Percentiles rank a stretch among this genome's conserved stretches.
phyloP scores from a whole-genome alignment of 2,797 vertebrate species.

The Brotula barbata region DNA sequence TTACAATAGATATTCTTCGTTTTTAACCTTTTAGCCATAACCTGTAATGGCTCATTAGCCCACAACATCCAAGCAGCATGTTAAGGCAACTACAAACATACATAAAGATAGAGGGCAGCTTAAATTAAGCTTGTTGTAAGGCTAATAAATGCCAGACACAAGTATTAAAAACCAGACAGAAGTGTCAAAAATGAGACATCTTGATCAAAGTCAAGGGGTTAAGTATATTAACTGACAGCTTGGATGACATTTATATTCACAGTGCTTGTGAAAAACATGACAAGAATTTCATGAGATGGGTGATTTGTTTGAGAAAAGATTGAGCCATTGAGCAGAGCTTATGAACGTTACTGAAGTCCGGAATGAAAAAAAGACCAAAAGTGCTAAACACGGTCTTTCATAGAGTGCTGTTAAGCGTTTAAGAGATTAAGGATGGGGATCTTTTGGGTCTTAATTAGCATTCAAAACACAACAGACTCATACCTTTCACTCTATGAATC shows the following conservation, averaged over 20 bases:
- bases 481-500: conserved; percentile 17
- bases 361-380: neutral
- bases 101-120: conserved; percentile 5
- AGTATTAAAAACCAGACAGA: conserved; percentile 2
- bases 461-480: conserved; percentile 13
- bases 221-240: neutral
- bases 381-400: neutral
- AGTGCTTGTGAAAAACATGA: neutral
- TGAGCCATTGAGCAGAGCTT: neutral
- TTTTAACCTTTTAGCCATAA: conserved; percentile 31
- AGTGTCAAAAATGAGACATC: neutral
- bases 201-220: conserved; percentile 1
- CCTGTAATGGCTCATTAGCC: conserved; percentile 22
- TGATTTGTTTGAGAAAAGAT: conserved; percentile 1
- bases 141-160: conserved; percentile 8
- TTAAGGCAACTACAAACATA: conserved; percentile 9
- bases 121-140: neutral
- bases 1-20: conserved; percentile 25
- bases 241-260: conserved; percentile 5
- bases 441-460: conserved; percentile 10
- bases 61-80: conserved; percentile 1
- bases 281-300: conserved; percentile 1
- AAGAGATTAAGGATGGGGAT: neutral
- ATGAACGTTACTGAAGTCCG: neutral
- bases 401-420: neutral